Conservation (phyloP, 2,797 vertebrate species). For the Darevskia mixta region DNA sequence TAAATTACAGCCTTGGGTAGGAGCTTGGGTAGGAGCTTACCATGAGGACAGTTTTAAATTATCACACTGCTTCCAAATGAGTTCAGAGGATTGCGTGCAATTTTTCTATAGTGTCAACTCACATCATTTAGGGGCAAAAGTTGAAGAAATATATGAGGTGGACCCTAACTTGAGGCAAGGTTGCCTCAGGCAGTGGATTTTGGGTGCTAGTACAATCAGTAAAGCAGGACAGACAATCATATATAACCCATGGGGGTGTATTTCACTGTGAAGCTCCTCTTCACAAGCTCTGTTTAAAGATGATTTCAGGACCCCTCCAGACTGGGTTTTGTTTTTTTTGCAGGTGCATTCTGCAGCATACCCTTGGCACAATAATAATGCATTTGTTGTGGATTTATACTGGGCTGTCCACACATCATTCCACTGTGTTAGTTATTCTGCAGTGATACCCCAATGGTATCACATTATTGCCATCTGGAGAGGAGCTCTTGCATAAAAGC, state of each 20-base stretch:
- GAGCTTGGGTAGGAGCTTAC: too few relatives aligned
- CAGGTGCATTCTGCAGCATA: too few relatives aligned
- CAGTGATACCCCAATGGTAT: too few relatives aligned
- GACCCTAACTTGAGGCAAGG: not conserved
- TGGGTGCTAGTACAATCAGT: not conserved
- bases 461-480: too few relatives aligned
- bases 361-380: too few relatives aligned
- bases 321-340: too few relatives aligned
- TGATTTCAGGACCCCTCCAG: too few relatives aligned
- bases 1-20: conserved; percentile 14
- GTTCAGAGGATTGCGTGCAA: not conserved
- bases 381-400: too few relatives aligned
- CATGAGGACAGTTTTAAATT: not conserved
- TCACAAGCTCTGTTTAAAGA: not conserved
- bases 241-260: not conserved
- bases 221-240: not conserved
- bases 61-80: not conserved
- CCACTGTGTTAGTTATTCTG: too few relatives aligned
- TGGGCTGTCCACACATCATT: too few relatives aligned
- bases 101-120: not conserved
- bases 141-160: not conserved
- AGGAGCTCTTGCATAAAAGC: too few relatives aligned
- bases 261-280: not conserved
- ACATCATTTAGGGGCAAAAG: not conserved
- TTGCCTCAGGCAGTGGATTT: not conserved